These are phyloP conservation scores for Psephotus haematonotus DNA, from an alignment of 2,113 vertebrate genomes.

Conservation along the genomic window DNA sequence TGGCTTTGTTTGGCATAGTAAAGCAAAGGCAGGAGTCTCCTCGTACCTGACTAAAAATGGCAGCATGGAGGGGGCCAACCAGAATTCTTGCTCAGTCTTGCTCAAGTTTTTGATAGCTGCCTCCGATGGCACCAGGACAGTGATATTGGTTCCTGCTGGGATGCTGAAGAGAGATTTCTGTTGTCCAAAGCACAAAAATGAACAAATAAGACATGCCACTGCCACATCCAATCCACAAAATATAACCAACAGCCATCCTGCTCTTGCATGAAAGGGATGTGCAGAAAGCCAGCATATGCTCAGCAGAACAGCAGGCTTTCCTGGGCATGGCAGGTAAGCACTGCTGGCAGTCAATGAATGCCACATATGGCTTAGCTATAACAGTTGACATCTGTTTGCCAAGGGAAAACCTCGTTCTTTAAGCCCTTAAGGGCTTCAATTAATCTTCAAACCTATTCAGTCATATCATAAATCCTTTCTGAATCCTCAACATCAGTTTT, in stretches of 20 bases:
- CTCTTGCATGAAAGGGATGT: background rate
- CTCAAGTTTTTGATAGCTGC: conserved; percentile 74
- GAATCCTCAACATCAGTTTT: background rate
- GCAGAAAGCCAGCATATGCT: background rate
- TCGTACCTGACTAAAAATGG: conserved; percentile 81
- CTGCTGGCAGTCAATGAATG: background rate
- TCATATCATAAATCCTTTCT: background rate
- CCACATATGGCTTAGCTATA: background rate
- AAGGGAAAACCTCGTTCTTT: background rate
- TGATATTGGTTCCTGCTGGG: conserved; percentile 76
- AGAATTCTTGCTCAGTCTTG: conserved; percentile 70
- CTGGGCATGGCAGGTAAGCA: background rate
- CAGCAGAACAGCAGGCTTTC: background rate
- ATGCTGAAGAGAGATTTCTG: conserved; percentile 74
- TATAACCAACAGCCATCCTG: background rate
- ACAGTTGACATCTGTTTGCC: background rate
- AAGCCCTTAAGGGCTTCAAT: background rate
- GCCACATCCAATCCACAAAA: background rate
- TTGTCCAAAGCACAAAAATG: conserved; percentile 57
- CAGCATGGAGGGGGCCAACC: conserved; percentile 76
- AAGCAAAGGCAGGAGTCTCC: background rate
- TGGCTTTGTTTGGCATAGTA: background rate
- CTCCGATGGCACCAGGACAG: conserved; percentile 81
- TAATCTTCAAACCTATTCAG: background rate
- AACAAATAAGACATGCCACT: conserved; percentile 11